phyloP scores from a whole-genome alignment of 1,140 invertebrate species.

The Thaumatotibia leucotreta region DNA sequence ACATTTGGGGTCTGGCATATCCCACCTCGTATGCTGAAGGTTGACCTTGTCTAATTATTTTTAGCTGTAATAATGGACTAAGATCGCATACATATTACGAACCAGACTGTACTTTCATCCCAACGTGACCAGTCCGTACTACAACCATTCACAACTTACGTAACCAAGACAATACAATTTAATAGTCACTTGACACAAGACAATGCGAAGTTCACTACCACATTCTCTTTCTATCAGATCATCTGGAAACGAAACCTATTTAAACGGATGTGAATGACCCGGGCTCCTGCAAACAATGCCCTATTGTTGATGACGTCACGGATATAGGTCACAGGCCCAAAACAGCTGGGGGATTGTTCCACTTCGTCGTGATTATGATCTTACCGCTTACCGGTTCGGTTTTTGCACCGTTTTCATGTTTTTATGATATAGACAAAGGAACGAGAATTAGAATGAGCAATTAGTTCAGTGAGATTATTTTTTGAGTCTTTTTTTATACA shows the following conservation, averaged over 20 bases:
- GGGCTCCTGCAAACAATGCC: constrained; percentile 3
- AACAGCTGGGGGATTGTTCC: neutral
- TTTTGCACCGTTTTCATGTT: neutral
- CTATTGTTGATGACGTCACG: constrained; percentile 11
- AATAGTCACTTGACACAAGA: neutral
- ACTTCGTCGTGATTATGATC: neutral
- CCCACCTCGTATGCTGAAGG: no score
- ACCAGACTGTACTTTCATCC: no score
- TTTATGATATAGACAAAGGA: neutral
- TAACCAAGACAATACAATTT: constrained; percentile 8
- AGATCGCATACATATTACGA: no score
- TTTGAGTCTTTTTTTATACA: no score
- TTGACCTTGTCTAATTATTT: no score
- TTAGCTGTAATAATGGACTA: no score
- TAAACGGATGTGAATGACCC: constrained; percentile 7
- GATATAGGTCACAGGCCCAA: constrained; percentile 9
- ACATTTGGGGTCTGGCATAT: no score
- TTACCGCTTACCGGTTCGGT: neutral
- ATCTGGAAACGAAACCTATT: constrained; percentile 5
- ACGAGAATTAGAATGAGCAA: no score
- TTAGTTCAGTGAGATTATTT: no score
- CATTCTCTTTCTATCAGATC: constrained; percentile 10
- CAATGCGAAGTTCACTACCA: constrained; percentile 8
- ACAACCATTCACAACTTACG: neutral
- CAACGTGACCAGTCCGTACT: neutral